A percentile compares a stretch with the other conserved stretches of the same genome.
These are phyloP conservation scores for Drosophila rellima DNA, from an alignment of 2,888 invertebrate species.

Conservation along the genomic window DNA sequence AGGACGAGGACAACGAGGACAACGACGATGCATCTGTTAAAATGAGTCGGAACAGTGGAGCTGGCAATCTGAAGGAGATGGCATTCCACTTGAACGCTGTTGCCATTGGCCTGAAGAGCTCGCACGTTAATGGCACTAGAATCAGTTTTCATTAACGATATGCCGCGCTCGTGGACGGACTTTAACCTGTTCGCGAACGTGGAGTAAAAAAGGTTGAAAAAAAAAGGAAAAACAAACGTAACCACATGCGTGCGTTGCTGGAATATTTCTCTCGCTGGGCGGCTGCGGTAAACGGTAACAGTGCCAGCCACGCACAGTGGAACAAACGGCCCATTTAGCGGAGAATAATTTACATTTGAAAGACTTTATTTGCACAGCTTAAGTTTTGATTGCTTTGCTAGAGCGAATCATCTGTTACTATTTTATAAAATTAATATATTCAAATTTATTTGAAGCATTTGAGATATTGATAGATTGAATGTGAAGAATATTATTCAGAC, in stretches of 20 bases:
- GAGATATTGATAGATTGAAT: too few relatives aligned
- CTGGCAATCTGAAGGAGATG: constrained; percentile 29
- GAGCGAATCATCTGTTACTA: too few relatives aligned
- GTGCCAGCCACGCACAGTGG: constrained; percentile 24
- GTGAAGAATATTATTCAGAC: too few relatives aligned
- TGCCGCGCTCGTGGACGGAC: constrained; percentile 47
- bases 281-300: constrained; percentile 8
- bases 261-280: constrained; percentile 65
- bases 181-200: constrained; percentile 29
- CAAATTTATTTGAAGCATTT: too few relatives aligned
- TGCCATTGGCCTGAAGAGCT: constrained; percentile 73
- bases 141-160: constrained; percentile 82
- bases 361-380: background rate
- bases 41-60: constrained; percentile 53
- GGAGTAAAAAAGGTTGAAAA: background rate
- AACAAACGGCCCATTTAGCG: background rate
- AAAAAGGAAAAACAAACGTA: constrained; percentile 17
- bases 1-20: background rate
- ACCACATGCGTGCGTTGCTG: constrained; percentile 79
- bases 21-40: constrained; percentile 60
- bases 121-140: constrained; percentile 81
- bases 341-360: background rate
- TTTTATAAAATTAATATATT: too few relatives aligned
- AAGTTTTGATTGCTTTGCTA: too few relatives aligned
- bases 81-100: constrained; percentile 70